phyloP scores from a whole-genome alignment of 2,888 invertebrate species.

The Drosophila kanekoi region DNA sequence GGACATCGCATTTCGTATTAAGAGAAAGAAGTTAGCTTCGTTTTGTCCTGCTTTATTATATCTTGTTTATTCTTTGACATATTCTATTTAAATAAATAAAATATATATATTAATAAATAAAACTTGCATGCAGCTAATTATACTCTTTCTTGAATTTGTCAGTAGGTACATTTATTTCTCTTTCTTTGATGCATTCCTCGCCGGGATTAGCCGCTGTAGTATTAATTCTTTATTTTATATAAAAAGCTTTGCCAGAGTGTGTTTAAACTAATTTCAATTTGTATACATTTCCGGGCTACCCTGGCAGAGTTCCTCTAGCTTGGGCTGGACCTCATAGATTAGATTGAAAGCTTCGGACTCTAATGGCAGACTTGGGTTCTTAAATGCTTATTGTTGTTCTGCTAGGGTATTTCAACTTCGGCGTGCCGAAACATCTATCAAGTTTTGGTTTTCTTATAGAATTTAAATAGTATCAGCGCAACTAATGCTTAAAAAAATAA shows the following conservation, averaged over 20 bases:
- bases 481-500: constrained; percentile 81
- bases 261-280: constrained; percentile 64
- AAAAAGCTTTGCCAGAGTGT: constrained; percentile 67
- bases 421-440: constrained; percentile 33
- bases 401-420: constrained; percentile 41
- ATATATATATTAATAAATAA: constrained; percentile 82
- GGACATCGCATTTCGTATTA: constrained; percentile 15
- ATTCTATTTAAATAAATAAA: constrained; percentile 80
- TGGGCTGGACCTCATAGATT: too few relatives aligned
- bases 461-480: constrained; percentile 72
- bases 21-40: constrained; percentile 32
- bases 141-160: constrained; percentile 30
- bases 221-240: constrained; percentile 18
- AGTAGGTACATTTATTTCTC: constrained; percentile 74
- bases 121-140: constrained; percentile 62
- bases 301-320: constrained; percentile 21
- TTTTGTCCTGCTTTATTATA: constrained; percentile 72
- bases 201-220: constrained; percentile 40
- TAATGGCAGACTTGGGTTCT: constrained; percentile 22
- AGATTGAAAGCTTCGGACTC: constrained; percentile 2
- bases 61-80: constrained; percentile 75
- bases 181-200: constrained; percentile 67
- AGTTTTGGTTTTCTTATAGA: constrained; percentile 70
- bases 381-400: constrained; percentile 35
- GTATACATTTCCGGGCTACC: constrained; percentile 48